Conservation (phyloP, 2,113 vertebrate genomes). For the Onychorhynchus coronatus region DNA sequence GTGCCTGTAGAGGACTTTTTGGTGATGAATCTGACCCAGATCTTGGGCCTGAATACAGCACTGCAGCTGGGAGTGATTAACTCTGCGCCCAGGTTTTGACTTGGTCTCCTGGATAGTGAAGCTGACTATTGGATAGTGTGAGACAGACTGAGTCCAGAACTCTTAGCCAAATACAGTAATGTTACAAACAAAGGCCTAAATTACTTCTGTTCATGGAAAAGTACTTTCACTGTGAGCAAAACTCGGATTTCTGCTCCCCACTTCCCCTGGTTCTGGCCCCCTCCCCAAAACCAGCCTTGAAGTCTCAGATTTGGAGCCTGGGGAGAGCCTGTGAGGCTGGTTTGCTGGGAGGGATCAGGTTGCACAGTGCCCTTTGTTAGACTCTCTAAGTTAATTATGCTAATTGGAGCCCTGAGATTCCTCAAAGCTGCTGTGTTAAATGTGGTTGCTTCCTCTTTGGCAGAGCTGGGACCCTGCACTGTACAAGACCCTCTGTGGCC, state of each 20-base stretch:
- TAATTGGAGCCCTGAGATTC: slow-evolving; percentile 65
- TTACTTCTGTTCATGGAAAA: slow-evolving; percentile 33
- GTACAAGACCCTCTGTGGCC: background rate
- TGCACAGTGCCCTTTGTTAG: slow-evolving; percentile 70
- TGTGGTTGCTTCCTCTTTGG: background rate
- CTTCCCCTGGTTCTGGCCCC: background rate
- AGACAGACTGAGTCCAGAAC: background rate
- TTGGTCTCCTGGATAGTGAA: slow-evolving; percentile 4
- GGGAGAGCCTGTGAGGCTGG: slow-evolving; percentile 50
- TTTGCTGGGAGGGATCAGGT: slow-evolving; percentile 71
- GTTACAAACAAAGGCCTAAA: slow-evolving; percentile 37
- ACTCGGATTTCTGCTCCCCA: background rate
- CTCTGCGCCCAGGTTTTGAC: background rate
- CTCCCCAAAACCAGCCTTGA: background rate
- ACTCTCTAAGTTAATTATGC: slow-evolving; percentile 71
- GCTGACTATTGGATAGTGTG: background rate
- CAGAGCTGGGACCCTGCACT: accelerated
- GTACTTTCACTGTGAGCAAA: background rate
- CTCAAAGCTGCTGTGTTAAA: slow-evolving; percentile 36
- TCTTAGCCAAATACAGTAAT: slow-evolving; percentile 13
- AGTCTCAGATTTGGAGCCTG: slow-evolving; percentile 25
- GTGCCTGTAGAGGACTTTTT: background rate
- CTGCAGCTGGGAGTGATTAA: slow-evolving; percentile 36
- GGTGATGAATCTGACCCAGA: background rate
- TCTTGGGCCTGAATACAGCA: background rate